These are phyloP conservation scores for Anastatus disparis DNA, from an alignment of 1,140 invertebrate species.

Conservation along the genomic window DNA sequence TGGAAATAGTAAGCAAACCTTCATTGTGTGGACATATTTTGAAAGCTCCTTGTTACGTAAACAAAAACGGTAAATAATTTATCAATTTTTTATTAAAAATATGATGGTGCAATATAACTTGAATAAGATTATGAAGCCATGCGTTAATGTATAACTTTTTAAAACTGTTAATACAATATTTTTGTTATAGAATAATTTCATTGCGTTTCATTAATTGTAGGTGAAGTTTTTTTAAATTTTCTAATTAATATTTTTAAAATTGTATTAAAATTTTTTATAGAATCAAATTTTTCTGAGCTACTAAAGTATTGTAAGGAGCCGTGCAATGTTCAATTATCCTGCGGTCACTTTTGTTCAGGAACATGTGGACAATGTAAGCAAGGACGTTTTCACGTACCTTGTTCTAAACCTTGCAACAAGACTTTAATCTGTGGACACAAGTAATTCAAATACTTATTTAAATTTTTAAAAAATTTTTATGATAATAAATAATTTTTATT, in stretches of 20 bases:
- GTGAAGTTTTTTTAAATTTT: no score
- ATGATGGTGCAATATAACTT: no score
- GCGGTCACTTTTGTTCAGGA: conserved; percentile 2
- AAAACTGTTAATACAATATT: no score
- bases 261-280: not conserved
- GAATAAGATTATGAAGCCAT: no score
- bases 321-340: not conserved
- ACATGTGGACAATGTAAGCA: not conserved
- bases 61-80: not conserved
- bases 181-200: no score
- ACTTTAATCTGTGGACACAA: conserved; percentile 11
- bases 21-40: conserved; percentile 2
- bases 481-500: no score
- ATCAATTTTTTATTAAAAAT: not conserved
- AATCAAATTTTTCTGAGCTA: not conserved
- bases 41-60: not conserved
- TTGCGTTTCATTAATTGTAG: no score
- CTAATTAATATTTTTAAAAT: no score
- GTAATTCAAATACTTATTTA: no score
- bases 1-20: not conserved
- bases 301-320: conserved; percentile 4
- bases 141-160: no score
- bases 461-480: no score
- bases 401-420: not conserved
- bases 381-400: conserved; percentile 3